Conservation (phyloP, 2,888 invertebrate genomes). For the Drosophila falleni region DNA sequence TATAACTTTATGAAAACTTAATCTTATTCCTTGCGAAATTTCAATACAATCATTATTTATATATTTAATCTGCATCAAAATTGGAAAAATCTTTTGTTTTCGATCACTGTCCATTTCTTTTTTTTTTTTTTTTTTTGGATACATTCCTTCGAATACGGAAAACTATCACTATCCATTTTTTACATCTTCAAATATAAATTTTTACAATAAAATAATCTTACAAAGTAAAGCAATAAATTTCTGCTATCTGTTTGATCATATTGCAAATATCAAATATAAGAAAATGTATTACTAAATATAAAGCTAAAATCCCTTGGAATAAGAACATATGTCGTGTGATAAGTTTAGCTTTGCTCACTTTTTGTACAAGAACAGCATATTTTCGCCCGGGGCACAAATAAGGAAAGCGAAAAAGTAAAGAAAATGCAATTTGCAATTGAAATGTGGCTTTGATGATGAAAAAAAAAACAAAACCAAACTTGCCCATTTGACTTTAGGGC, state of each 20-base stretch:
- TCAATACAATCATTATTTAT: too few relatives aligned
- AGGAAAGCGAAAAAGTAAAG: neutral
- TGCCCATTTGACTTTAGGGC: conserved; percentile 49
- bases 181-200: too few relatives aligned
- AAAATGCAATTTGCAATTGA: conserved; percentile 70
- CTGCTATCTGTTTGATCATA: neutral
- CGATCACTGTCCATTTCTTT: too few relatives aligned
- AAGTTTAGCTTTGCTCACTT: neutral
- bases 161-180: too few relatives aligned
- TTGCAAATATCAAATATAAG: neutral
- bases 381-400: neutral
- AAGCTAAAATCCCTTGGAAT: neutral
- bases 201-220: too few relatives aligned
- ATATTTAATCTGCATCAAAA: too few relatives aligned
- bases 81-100: too few relatives aligned
- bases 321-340: conserved; percentile 15
- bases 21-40: too few relatives aligned
- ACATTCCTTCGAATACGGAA: too few relatives aligned
- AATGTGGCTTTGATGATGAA: conserved; percentile 65
- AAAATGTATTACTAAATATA: neutral
- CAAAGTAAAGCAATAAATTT: neutral
- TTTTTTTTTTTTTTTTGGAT: too few relatives aligned
- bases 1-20: too few relatives aligned
- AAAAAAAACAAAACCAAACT: conserved; percentile 43
- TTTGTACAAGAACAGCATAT: conserved; percentile 2